phyloP scores from a whole-genome alignment of 2,797 vertebrate genomes.

The Pseudochirops corinnae region DNA sequence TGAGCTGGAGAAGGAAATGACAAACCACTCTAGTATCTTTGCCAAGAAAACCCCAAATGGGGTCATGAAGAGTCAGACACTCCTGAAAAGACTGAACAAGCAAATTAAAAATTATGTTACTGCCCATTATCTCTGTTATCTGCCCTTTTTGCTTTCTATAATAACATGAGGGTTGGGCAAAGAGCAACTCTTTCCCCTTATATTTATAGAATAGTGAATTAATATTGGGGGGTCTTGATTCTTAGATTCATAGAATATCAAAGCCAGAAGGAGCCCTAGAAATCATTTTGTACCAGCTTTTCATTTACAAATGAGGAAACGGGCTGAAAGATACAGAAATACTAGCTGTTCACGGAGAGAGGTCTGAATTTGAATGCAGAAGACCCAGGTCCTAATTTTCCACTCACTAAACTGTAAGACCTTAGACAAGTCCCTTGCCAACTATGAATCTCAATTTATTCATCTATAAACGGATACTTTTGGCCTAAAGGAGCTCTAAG shows the following conservation, averaged over 20 bases:
- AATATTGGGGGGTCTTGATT: neutral
- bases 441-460: neutral
- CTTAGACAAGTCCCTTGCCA: neutral
- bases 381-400: neutral
- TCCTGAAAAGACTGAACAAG: neutral
- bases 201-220: neutral
- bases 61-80: neutral
- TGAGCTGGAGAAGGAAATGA: neutral
- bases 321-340: neutral
- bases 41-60: neutral
- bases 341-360: neutral
- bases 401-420: neutral
- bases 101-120: neutral
- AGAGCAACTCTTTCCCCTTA: neutral
- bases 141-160: neutral
- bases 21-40: neutral
- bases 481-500: neutral
- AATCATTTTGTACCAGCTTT: neutral
- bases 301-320: neutral
- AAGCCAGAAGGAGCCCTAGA: neutral
- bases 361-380: neutral
- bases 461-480: neutral
- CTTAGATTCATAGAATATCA: neutral
- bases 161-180: neutral
- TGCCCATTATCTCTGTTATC: neutral